Conservation (phyloP, 2,797 vertebrate genomes). For the Sylvilagus floridanus region DNA sequence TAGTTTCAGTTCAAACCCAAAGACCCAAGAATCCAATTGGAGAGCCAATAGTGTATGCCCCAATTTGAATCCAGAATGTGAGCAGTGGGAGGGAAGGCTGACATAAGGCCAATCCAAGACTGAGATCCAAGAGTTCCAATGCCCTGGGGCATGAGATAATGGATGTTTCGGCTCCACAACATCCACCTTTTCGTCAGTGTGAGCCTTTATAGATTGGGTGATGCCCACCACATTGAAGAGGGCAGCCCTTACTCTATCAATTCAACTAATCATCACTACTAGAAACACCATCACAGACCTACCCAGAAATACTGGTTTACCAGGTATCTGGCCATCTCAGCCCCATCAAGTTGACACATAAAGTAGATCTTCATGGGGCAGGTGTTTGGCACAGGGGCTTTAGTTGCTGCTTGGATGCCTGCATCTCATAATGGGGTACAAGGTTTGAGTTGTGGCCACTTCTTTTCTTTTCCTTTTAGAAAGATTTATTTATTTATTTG, state of each 20-base stretch:
- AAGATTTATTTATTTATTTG: no score
- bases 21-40: background rate
- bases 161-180: background rate
- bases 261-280: background rate
- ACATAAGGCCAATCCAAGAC: fast-evolving
- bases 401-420: no score
- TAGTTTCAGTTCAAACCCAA: background rate
- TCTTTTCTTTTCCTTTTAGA: no score
- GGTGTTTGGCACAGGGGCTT: no score
- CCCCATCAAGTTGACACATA: background rate
- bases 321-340: background rate
- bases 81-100: background rate
- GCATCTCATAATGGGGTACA: no score
- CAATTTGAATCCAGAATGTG: background rate
- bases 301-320: background rate
- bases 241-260: background rate
- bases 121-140: no score
- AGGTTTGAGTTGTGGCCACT: no score
- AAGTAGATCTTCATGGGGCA: background rate
- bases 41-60: background rate
- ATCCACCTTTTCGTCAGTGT: background rate
- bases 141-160: background rate
- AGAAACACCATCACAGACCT: background rate
- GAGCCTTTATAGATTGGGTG: no score
- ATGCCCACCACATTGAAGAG: background rate